Percentiles rank a stretch among this genome's conserved stretches.
These are phyloP conservation scores for Spizella passerina DNA, from an alignment of 2,797 vertebrate species.

Conservation along the genomic window DNA sequence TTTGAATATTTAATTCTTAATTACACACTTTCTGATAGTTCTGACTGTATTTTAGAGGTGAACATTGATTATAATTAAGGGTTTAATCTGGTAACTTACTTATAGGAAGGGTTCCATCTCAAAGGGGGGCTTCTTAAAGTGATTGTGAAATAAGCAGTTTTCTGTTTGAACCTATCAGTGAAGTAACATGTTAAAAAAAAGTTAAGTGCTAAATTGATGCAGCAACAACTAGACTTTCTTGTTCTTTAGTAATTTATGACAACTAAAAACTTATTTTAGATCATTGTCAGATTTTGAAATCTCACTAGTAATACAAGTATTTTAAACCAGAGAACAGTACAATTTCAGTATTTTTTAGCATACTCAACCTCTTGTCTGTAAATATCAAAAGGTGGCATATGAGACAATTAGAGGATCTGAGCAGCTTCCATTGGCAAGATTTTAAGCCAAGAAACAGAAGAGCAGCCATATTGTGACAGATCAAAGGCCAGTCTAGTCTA, in stretches of 20 bases:
- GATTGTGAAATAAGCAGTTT: background rate
- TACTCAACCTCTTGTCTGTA: background rate
- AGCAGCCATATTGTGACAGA: background rate
- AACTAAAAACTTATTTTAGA: background rate
- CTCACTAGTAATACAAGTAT: background rate
- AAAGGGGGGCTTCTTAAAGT: background rate
- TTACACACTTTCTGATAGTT: background rate
- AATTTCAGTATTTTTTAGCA: background rate
- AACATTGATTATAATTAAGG: background rate
- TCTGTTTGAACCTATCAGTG: background rate
- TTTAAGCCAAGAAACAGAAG: background rate
- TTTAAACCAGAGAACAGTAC: background rate
- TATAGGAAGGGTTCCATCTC: background rate
- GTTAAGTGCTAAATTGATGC: background rate
- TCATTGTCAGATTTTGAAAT: background rate
- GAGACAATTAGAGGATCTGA: background rate
- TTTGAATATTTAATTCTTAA: background rate
- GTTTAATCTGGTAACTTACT: background rate
- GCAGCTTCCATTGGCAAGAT: background rate
- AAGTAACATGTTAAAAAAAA: background rate
- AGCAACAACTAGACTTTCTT: background rate
- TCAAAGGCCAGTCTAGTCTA: background rate
- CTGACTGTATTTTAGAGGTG: background rate
- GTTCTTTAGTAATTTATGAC: background rate
- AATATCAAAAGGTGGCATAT: background rate